Percentiles rank a stretch among this genome's conserved stretches.
Evolutionary conservation across 2,113 vertebrate genomes (phyloP).

Genomic region (Oreochromis spilurus): DNA sequence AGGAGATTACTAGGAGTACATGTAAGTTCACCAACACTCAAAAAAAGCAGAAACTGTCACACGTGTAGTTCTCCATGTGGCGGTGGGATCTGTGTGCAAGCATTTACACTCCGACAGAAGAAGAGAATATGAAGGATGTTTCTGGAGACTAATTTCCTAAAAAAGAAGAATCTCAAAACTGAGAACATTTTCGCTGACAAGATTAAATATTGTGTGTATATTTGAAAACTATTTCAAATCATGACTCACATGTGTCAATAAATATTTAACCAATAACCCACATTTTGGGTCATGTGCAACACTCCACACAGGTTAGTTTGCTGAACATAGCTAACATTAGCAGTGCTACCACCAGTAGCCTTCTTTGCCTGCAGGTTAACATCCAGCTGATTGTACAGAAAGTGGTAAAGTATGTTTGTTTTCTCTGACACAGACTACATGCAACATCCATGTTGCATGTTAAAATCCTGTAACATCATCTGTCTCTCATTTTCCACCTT

Average conservation of each 20-base stretch:
- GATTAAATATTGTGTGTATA: not conserved
- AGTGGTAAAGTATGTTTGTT: not conserved
- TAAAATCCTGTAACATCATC: not conserved
- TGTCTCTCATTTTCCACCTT: not conserved
- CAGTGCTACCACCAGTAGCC: not conserved
- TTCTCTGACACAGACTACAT: not conserved
- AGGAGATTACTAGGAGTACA: not conserved
- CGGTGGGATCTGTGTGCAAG: not conserved
- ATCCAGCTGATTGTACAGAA: not conserved
- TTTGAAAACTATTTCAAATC: not conserved
- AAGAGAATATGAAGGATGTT: not conserved
- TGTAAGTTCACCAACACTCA: not conserved
- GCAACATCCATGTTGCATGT: not conserved
- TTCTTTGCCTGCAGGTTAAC: not conserved
- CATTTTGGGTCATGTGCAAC: not conserved
- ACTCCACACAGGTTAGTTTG: not conserved
- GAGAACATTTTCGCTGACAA: not conserved
- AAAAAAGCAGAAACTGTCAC: not conserved
- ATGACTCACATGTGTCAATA: not conserved
- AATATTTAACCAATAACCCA: not conserved
- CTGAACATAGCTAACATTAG: not conserved
- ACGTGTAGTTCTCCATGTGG: not conserved
- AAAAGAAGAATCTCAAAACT: not conserved
- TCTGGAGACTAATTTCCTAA: not conserved
- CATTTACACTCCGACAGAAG: not conserved